Conservation (phyloP, 2,113 vertebrate species). For the Lepisosteus oculatus region DNA sequence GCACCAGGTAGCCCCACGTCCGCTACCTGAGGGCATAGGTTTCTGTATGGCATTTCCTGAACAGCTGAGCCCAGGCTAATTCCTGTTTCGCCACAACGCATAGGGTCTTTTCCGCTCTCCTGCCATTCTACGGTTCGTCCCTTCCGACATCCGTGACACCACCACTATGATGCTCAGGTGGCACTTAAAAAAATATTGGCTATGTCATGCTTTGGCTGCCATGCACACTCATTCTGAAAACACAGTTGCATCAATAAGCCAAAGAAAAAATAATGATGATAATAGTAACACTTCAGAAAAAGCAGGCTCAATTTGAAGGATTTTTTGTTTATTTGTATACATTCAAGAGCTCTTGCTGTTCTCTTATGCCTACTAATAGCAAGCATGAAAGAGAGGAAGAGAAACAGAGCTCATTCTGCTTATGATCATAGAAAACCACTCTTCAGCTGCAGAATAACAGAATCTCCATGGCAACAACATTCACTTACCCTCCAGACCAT, state of each 20-base stretch:
- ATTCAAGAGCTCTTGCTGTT: not conserved
- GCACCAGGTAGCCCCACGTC: too few relatives aligned
- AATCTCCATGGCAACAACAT: constrained; percentile 30
- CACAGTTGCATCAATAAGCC: not conserved
- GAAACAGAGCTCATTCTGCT: not conserved
- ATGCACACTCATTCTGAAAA: not conserved
- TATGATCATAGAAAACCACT: not conserved
- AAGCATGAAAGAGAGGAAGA: constrained; percentile 5
- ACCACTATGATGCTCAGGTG: too few relatives aligned
- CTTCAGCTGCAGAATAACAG: constrained; percentile 6
- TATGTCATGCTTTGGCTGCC: too few relatives aligned
- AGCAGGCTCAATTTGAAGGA: constrained; percentile 9
- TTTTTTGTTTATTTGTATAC: constrained; percentile 12
- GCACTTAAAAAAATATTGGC: not conserved
- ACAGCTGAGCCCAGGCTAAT: too few relatives aligned
- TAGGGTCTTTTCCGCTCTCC: too few relatives aligned
- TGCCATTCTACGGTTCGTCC: too few relatives aligned
- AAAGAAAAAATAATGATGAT: constrained; percentile 16
- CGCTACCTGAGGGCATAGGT: too few relatives aligned
- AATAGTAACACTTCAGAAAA: constrained; percentile 8
- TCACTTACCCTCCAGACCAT: constrained; percentile 21
- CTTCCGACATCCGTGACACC: too few relatives aligned
- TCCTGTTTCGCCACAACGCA: too few relatives aligned
- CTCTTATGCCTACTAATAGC: constrained; percentile 13
- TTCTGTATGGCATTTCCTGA: too few relatives aligned